These are phyloP conservation scores for Acleris literana DNA, from an alignment of 2,888 invertebrate genomes.

Conservation along the genomic window DNA sequence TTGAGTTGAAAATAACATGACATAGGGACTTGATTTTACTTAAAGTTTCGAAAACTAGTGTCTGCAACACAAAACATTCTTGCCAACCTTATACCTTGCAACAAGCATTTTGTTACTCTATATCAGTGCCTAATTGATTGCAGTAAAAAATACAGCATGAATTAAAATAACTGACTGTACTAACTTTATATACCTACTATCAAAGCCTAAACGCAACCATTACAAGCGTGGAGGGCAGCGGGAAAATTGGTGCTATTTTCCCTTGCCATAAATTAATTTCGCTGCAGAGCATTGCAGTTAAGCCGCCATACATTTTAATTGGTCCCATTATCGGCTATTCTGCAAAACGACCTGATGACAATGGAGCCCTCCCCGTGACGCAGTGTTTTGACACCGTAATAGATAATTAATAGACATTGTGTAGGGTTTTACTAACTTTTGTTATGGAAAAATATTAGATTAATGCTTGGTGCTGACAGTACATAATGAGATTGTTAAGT, in stretches of 20 bases:
- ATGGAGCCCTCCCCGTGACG: constrained; percentile 57
- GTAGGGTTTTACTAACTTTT: constrained; percentile 19
- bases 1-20: too few relatives aligned
- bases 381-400: constrained; percentile 52
- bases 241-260: constrained; percentile 73
- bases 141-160: neutral
- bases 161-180: neutral
- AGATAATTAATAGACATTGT: constrained; percentile 35
- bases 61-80: too few relatives aligned
- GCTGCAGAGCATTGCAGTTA: constrained; percentile 79
- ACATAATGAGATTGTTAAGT: neutral
- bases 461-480: neutral
- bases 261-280: constrained; percentile 81
- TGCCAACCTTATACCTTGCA: too few relatives aligned
- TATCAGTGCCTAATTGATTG: too few relatives aligned
- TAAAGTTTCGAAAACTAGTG: too few relatives aligned
- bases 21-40: too few relatives aligned
- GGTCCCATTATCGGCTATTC: constrained; percentile 80
- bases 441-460: neutral
- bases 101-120: too few relatives aligned
- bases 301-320: constrained; percentile 83
- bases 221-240: constrained; percentile 53
- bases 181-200: constrained; percentile 39
- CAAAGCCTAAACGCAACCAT: constrained; percentile 60
- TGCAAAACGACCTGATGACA: constrained; percentile 74